phyloP scores from a whole-genome alignment of 2,113 vertebrate genomes.

The Antechinus stuartii region DNA sequence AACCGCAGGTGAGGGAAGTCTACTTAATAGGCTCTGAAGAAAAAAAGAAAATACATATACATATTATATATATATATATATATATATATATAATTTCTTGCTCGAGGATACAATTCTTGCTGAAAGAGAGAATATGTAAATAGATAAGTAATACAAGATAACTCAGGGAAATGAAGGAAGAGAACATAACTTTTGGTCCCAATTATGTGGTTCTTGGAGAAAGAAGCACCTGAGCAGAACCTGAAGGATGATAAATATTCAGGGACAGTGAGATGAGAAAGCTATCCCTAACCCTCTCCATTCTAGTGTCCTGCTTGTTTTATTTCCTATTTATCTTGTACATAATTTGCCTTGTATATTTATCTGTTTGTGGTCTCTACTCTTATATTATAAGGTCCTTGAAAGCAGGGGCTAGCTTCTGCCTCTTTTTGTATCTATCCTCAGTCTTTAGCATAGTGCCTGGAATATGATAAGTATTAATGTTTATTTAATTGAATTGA shows the following conservation, averaged over 20 bases:
- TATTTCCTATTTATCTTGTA: neutral
- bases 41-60: too few relatives aligned
- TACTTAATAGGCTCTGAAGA: neutral
- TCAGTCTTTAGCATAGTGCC: neutral
- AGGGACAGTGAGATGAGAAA: neutral
- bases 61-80: neutral
- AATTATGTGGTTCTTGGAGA: neutral
- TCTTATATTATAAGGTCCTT: neutral
- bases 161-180: neutral
- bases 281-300: neutral
- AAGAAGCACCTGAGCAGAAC: neutral
- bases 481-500: neutral
- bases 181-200: neutral
- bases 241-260: neutral
- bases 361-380: neutral
- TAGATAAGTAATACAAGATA: neutral
- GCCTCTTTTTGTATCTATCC: neutral
- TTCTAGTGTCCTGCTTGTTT: neutral
- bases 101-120: neutral
- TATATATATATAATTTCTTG: neutral
- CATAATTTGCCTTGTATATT: neutral
- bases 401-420: neutral
- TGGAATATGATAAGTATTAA: neutral
- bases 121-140: neutral
- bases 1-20: fast-evolving